Conservation (phyloP, 2,113 vertebrate species). For the Myanophis thanlyinensis region DNA sequence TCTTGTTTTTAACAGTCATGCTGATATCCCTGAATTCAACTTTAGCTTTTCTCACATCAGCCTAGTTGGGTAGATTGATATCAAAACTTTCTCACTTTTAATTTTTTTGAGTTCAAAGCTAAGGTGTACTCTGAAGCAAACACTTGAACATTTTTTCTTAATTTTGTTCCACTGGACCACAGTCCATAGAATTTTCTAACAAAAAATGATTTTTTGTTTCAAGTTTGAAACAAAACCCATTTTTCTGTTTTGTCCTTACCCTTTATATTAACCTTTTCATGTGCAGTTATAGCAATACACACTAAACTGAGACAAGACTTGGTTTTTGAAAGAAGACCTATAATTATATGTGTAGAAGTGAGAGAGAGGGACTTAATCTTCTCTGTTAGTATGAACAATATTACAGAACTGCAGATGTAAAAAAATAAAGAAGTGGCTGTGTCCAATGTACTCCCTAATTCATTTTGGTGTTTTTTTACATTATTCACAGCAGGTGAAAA, state of each 20-base stretch:
- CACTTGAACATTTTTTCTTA: background rate
- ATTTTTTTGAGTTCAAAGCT: background rate
- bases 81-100: background rate
- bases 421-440: background rate
- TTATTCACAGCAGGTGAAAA: background rate
- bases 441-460: background rate
- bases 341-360: background rate
- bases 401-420: background rate
- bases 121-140: background rate
- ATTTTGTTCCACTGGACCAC: background rate
- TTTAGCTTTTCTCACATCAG: background rate
- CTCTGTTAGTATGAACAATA: background rate
- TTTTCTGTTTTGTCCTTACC: background rate
- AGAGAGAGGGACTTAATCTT: background rate
- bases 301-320: background rate
- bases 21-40: background rate
- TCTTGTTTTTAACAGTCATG: background rate
- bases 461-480: background rate
- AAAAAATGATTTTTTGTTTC: background rate
- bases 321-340: background rate
- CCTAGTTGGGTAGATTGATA: background rate
- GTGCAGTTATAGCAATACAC: background rate
- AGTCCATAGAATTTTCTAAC: background rate
- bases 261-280: background rate
- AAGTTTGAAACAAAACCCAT: background rate